Conservation (phyloP, 2,797 vertebrate species). For the Lacerta bilineata region DNA sequence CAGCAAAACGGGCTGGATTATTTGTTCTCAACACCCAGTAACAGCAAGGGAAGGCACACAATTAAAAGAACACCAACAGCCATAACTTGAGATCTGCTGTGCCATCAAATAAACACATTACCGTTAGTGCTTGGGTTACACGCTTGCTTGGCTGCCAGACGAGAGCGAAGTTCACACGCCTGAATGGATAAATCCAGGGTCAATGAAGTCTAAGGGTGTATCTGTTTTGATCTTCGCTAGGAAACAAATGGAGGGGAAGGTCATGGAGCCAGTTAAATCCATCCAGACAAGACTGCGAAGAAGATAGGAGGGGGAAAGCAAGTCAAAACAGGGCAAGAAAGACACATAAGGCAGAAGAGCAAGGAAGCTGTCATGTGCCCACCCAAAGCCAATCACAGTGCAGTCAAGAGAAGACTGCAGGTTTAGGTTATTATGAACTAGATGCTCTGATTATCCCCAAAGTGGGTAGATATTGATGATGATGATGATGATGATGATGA, state of each 20-base stretch:
- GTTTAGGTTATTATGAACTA: neutral
- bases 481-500: no score
- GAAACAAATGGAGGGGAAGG: neutral
- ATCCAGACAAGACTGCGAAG: neutral
- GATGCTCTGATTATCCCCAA: neutral
- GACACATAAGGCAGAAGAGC: neutral
- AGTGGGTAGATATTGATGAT: neutral
- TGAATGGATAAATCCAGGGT: neutral
- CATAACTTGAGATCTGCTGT: neutral
- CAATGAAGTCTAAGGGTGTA: neutral
- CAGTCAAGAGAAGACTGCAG: neutral
- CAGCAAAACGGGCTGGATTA: constrained; percentile 1
- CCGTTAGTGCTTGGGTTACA: neutral
- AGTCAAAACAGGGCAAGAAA: neutral
- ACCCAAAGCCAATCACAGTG: neutral
- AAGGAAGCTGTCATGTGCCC: neutral
- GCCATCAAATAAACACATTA: neutral
- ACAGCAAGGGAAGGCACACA: neutral
- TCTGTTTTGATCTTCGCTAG: constrained; percentile 1
- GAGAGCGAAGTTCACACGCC: neutral
- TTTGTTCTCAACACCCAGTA: constrained; percentile 14
- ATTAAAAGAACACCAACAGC: neutral
- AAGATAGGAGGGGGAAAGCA: constrained; percentile 1
- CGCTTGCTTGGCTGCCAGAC: neutral
- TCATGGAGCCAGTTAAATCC: neutral